Percentiles rank a stretch among this genome's conserved stretches.
Conservation (phyloP, 2,888 invertebrate species). For the Girardia tigrina region DNA sequence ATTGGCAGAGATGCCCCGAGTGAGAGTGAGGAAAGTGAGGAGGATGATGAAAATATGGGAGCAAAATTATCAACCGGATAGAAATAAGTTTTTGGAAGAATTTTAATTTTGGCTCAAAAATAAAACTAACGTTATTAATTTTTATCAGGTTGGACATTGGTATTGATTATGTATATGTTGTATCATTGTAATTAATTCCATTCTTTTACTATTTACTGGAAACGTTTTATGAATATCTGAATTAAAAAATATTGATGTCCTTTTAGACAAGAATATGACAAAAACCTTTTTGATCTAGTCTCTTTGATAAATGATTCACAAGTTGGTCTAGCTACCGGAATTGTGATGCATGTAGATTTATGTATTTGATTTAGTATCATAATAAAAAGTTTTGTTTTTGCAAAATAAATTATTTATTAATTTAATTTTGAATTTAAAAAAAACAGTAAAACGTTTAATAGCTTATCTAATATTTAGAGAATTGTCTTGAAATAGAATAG, state of each 20-base stretch:
- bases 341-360: neutral
- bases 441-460: too few species aligned
- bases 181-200: neutral
- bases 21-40: conserved; percentile 35
- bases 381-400: neutral
- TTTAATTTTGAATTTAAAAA: too few species aligned
- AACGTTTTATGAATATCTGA: too few species aligned
- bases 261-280: too few species aligned
- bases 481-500: too few species aligned
- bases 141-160: neutral
- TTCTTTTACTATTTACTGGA: neutral
- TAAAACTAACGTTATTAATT: neutral
- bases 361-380: neutral
- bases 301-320: too few species aligned
- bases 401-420: too few species aligned
- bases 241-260: too few species aligned
- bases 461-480: too few species aligned
- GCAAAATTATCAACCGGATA: neutral
- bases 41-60: conserved; percentile 28
- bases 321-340: too few species aligned
- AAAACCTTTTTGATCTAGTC: neutral
- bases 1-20: too few species aligned
- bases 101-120: neutral
- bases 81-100: neutral
- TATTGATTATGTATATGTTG: neutral